phyloP scores from a whole-genome alignment of 2,797 vertebrate species.

The Intellagama lesueurii region DNA sequence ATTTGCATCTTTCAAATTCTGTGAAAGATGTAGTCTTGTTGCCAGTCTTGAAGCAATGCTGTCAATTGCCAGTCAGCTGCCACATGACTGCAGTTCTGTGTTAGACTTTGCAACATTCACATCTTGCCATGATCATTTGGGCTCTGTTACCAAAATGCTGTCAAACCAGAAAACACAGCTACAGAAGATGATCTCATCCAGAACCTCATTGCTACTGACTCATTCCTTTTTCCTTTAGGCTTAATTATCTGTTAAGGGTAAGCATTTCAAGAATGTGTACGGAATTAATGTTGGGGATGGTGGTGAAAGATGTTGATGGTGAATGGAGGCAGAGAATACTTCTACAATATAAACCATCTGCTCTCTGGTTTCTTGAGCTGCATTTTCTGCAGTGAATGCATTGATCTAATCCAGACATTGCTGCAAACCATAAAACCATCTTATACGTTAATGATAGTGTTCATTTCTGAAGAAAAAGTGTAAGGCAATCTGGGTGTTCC shows the following conservation, averaged over 20 bases:
- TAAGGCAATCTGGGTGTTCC: slow-evolving; percentile 67
- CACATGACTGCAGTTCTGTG: neutral
- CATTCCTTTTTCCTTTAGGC: slow-evolving; percentile 55
- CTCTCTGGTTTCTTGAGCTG: slow-evolving; percentile 37
- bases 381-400: slow-evolving; percentile 72
- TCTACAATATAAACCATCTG: slow-evolving; percentile 80
- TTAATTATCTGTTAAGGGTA: slow-evolving; percentile 73
- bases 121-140: neutral
- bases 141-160: slow-evolving; percentile 4
- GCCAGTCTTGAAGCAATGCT: no score
- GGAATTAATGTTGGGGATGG: slow-evolving; percentile 67
- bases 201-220: slow-evolving; percentile 11
- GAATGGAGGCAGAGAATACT: slow-evolving; percentile 64
- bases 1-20: neutral
- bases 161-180: neutral
- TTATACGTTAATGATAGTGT: slow-evolving; percentile 79
- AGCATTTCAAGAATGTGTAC: slow-evolving; percentile 81
- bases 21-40: no score
- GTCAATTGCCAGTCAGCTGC: no score
- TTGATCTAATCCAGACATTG: slow-evolving; percentile 80
- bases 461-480: slow-evolving; percentile 66
- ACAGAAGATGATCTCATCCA: neutral
- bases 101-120: neutral
- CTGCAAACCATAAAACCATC: slow-evolving; percentile 76
- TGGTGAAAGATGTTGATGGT: neutral